Evolutionary conservation across 2,113 vertebrate species (phyloP).

Genomic region (Mobula birostris): DNA sequence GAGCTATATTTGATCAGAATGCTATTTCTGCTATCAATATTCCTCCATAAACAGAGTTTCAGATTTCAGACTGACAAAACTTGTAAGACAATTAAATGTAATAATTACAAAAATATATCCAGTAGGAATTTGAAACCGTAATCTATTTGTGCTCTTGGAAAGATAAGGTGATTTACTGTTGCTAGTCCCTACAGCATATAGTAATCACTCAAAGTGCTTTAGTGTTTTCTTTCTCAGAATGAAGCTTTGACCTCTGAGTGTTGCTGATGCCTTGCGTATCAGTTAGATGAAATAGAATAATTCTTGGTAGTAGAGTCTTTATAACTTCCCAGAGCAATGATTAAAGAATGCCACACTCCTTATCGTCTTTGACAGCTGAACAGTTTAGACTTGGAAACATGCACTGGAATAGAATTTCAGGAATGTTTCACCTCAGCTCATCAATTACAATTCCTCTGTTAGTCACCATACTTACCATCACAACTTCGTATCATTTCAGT

Average conservation of each 20-base stretch:
- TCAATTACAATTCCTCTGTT: neutral
- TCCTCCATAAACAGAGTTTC: neutral
- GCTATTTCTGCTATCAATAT: neutral
- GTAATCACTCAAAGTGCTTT: neutral
- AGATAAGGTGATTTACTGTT: neutral
- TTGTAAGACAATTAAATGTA: neutral
- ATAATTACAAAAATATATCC: neutral
- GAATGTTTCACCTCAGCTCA: neutral
- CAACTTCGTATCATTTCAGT: neutral
- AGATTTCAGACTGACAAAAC: neutral
- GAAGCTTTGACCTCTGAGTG: neutral
- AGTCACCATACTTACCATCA: neutral
- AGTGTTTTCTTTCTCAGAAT: neutral
- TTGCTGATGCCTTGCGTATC: neutral
- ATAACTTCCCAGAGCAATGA: neutral
- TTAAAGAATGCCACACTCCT: neutral
- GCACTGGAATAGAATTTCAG: conserved; percentile 16
- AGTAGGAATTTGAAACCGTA: too few relatives aligned
- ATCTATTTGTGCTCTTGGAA: neutral
- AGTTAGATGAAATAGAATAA: conserved; percentile 8
- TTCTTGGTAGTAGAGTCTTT: neutral
- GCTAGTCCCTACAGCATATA: neutral
- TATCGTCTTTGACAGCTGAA: conserved; percentile 26
- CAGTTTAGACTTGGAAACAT: neutral
- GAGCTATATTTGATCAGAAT: neutral